Base-by-base conservation (phyloP, 2,113 vertebrate species). In the Pitta sordida region DNA sequence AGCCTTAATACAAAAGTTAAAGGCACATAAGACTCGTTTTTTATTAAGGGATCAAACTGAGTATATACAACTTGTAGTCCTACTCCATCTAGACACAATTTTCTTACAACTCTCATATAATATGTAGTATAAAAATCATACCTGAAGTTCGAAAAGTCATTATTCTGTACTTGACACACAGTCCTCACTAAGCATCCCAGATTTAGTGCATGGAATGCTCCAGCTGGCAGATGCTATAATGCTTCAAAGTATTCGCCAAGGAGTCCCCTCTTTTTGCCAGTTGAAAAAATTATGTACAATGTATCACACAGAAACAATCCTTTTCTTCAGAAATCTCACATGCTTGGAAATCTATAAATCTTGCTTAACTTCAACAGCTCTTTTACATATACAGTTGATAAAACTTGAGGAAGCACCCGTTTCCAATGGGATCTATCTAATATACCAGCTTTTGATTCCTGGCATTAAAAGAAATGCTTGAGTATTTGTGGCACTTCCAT, bases 391-490 rank as follows among this genome's bases (percentile, higher is more conserved):
- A 93, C 55, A 96, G 92, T 64, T 89, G 85, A 89, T 93, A 90
- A 90, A 97, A 95, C 74, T 84, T 90, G 69, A 74, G 87, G 87
- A 95, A 96, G 83, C 91, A 97, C 94, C 91, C 96, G 85, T 74
- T 94, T 91, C 41, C 83, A 93, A 15, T 83, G 53, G 39, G 19
- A 86, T 94, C 59, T 69, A 48, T 27, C 46, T 70, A 64, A 95
- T 41, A 86, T 34, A 91, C 58, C 67, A 29, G 44, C 74, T 88
- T 80, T 92, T 85, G 51, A 84, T 90, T 92, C 90, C 88, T 90
- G 17, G 71, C 48, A 84, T 79, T 81, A 83, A 82, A 91, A 84
- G 39, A 83, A 69, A 94, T 85, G 36, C 71, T 59, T 73, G 58
- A 83, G 65, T 90, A 88, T 73, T 93, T 83, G 93, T 44, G 65